A percentile compares a stretch with the other conserved stretches of the same genome.
Conservation (phyloP, 2,888 invertebrate genomes). For the Rhingia rostrata region DNA sequence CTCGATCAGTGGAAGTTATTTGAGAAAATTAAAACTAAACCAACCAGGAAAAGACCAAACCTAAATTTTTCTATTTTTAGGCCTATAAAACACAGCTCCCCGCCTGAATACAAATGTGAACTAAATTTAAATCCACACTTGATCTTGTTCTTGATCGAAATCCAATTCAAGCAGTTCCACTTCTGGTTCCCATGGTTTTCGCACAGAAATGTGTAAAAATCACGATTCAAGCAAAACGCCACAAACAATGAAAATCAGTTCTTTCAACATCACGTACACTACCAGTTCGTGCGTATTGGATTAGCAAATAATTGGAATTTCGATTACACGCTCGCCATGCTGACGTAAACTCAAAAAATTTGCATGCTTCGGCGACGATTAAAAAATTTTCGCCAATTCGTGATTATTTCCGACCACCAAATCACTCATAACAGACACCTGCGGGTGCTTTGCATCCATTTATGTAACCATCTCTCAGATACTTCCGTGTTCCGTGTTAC, state of each 20-base stretch:
- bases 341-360: constrained; percentile 9
- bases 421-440: neutral
- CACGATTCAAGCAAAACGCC: neutral
- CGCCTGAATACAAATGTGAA: too few relatives aligned
- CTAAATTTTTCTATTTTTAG: too few relatives aligned
- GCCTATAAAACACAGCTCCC: too few relatives aligned
- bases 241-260: neutral
- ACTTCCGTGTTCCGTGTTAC: constrained; percentile 53
- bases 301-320: constrained; percentile 58
- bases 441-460: constrained; percentile 9
- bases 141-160: too few relatives aligned
- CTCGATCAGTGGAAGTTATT: too few relatives aligned
- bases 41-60: too few relatives aligned
- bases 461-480: neutral
- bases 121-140: too few relatives aligned
- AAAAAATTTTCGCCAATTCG: neutral
- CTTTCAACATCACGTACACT: constrained; percentile 25
- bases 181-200: too few relatives aligned
- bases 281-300: constrained; percentile 55
- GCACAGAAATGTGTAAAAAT: constrained; percentile 21
- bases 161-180: too few relatives aligned
- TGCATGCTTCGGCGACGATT: neutral
- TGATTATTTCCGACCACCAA: neutral
- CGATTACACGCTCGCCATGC: constrained; percentile 10
- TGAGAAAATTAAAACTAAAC: too few relatives aligned